A percentile compares a stretch with the other conserved stretches of the same genome.
Evolutionary conservation across 2,888 invertebrate species (phyloP).

Genomic region (Boloria selene): DNA sequence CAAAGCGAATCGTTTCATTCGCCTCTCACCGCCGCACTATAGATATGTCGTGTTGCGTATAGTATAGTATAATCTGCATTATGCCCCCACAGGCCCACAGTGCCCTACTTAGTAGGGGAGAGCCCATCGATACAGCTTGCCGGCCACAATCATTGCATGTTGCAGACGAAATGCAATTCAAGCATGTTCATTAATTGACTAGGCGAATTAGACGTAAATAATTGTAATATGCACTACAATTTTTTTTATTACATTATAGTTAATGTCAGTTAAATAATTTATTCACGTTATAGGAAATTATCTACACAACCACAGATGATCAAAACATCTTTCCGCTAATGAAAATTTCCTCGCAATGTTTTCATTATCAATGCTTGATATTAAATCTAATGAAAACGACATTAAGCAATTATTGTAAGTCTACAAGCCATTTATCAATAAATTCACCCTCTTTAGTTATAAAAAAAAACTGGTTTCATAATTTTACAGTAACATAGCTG

Average conservation of each 20-base stretch:
- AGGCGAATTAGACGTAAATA: too few species aligned
- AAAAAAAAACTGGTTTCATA: background rate
- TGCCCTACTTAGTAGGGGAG: conserved; percentile 44
- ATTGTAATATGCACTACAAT: too few species aligned
- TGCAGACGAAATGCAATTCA: conserved; percentile 7
- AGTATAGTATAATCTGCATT: conserved; percentile 41
- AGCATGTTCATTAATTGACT: background rate
- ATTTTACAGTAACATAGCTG: conserved; percentile 36
- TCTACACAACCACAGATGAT: too few species aligned
- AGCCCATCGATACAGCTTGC: conserved; percentile 39
- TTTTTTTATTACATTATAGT: too few species aligned
- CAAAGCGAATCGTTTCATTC: conserved; percentile 38
- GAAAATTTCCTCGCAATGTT: too few species aligned
- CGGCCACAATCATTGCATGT: conserved; percentile 42
- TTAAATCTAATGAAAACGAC: background rate
- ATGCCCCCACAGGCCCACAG: conserved; percentile 37
- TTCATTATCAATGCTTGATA: too few species aligned
- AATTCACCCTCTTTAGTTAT: background rate
- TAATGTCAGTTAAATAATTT: background rate
- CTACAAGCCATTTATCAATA: background rate
- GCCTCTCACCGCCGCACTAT: conserved; percentile 33
- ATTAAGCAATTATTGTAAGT: background rate
- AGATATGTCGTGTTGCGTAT: conserved; percentile 39
- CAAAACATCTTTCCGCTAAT: too few species aligned
- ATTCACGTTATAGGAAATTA: too few species aligned